Percentiles rank a stretch among this genome's conserved stretches.
phyloP scores from a whole-genome alignment of 2,797 vertebrate species.

The Lophotriccus pileatus region DNA sequence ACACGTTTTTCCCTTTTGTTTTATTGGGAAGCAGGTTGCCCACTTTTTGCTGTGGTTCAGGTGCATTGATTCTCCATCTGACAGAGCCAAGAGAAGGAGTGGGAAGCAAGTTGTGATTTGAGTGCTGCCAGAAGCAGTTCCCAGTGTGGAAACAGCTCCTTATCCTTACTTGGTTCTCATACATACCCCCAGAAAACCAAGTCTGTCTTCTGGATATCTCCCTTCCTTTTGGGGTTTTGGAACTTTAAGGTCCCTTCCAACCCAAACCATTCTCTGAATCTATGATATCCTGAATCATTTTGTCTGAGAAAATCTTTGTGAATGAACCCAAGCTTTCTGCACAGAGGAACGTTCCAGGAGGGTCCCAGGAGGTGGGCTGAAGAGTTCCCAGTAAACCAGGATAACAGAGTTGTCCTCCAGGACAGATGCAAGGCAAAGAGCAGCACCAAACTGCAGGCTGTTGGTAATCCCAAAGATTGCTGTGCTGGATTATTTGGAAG shows the following conservation, averaged over 20 bases:
- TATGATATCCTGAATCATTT: not conserved
- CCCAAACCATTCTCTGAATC: not conserved
- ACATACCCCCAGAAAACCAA: fast-evolving
- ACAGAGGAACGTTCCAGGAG: not conserved
- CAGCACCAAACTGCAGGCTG: not conserved
- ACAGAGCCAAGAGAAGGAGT: not conserved
- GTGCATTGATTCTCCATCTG: not conserved
- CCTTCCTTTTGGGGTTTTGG: not conserved
- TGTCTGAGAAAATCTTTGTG: not conserved
- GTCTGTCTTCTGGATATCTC: not conserved
- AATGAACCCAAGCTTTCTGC: not conserved
- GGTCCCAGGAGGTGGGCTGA: not conserved
- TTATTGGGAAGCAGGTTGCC: not conserved
- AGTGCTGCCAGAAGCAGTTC: not conserved
- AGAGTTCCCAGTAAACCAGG: not conserved
- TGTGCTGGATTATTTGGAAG: not conserved
- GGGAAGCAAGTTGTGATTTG: not conserved
- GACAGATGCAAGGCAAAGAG: not conserved
- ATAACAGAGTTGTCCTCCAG: not conserved
- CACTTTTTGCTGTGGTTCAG: not conserved
- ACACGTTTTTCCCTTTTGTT: not conserved
- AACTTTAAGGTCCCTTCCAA: not conserved
- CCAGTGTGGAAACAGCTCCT: not conserved
- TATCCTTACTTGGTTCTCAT: not conserved
- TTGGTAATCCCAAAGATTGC: not conserved